Evolutionary conservation across 2,113 vertebrate species (phyloP).

Genomic region (Phylloscopus whistleri): DNA sequence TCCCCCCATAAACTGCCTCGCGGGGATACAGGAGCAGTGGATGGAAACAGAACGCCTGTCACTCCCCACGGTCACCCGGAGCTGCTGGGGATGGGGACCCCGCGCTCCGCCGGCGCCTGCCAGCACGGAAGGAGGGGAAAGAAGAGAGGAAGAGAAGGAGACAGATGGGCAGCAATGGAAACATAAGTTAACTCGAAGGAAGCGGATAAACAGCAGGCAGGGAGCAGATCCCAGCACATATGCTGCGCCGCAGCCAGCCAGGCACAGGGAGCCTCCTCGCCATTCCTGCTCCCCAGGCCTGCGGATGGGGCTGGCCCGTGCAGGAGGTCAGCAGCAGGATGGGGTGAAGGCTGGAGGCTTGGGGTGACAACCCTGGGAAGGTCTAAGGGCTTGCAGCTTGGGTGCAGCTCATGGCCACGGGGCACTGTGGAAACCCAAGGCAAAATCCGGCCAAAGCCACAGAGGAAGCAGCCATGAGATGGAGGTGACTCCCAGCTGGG

Average conservation of each 20-base stretch:
- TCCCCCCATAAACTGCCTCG: fast-evolving
- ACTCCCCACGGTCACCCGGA: not conserved
- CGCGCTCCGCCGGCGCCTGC: fast-evolving
- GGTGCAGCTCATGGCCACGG: fast-evolving
- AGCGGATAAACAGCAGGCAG: slow-evolving; percentile 80
- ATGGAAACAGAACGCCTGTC: not conserved
- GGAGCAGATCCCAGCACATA: slow-evolving; percentile 75
- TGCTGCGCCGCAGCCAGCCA: slow-evolving; percentile 62
- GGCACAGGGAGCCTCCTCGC: not conserved
- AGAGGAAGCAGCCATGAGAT: not conserved
- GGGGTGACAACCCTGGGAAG: fast-evolving
- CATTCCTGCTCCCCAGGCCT: not conserved
- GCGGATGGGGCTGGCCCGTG: fast-evolving
- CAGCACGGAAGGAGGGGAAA: not conserved
- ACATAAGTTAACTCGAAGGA: slow-evolving; percentile 82
- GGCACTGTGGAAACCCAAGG: not conserved
- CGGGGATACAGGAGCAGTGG: fast-evolving
- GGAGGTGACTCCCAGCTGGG: not conserved
- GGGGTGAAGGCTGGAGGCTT: not conserved
- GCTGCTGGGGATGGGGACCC: not conserved
- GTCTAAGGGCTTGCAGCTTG: not conserved
- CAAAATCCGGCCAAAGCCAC: not conserved
- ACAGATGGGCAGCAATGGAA: slow-evolving; percentile 77
- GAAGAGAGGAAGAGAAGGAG: not conserved
- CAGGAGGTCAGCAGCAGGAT: fast-evolving